These are phyloP conservation scores for Apus apus DNA, from an alignment of 2,113 vertebrate genomes.

Conservation along the genomic window DNA sequence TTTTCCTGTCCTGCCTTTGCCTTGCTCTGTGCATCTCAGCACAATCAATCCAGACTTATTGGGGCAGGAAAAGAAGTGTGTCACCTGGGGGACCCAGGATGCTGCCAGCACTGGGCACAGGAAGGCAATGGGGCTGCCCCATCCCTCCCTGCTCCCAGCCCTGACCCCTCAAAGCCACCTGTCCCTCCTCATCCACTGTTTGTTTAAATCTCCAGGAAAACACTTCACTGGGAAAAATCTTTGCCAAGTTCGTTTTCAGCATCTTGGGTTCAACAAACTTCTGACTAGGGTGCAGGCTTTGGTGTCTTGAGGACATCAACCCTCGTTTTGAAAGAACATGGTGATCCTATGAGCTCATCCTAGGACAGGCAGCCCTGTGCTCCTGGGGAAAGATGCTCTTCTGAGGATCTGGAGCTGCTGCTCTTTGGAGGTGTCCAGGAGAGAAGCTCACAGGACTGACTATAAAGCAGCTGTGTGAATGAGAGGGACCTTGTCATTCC, in stretches of 20 bases:
- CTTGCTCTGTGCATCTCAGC: background rate
- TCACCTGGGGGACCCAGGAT: fast-evolving
- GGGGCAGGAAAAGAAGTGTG: background rate
- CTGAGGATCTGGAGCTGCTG: background rate
- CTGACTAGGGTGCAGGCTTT: fast-evolving
- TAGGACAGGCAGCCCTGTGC: background rate
- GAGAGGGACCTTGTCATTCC: background rate
- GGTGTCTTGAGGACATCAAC: background rate
- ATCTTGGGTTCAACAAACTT: background rate
- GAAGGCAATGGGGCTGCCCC: background rate
- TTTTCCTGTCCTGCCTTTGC: background rate
- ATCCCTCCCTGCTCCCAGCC: background rate
- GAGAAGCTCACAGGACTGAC: background rate
- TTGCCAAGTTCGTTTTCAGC: background rate
- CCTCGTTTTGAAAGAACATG: background rate
- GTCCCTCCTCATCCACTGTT: background rate
- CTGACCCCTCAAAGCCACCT: background rate
- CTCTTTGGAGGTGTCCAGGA: background rate
- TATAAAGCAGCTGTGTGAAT: background rate
- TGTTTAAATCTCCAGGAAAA: background rate
- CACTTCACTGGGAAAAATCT: background rate
- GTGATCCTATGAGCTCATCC: background rate
- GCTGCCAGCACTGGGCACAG: background rate
- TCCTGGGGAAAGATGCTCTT: background rate
- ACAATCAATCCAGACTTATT: background rate